Conservation (phyloP, 1,140 invertebrate genomes). For the Sitophilus oryzae region DNA sequence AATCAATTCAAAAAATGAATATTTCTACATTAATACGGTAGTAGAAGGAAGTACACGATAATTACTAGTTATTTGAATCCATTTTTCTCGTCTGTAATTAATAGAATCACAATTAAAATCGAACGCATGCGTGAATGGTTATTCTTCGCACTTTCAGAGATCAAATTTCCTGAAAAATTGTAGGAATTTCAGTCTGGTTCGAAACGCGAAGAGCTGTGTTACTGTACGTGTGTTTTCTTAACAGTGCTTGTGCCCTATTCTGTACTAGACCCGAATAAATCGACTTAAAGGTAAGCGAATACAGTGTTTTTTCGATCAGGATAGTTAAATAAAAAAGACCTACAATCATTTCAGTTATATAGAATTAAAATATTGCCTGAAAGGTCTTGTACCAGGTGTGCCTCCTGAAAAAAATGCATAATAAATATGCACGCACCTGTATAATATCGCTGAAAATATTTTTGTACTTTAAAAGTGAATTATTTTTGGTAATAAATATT, state of each 20-base stretch:
- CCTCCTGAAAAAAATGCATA: no score
- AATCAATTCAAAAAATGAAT: no score
- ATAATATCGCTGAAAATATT: no score
- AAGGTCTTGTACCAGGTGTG: no score
- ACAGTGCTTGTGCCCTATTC: slow-evolving; percentile 17
- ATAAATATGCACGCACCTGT: no score
- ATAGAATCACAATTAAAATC: no score
- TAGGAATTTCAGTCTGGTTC: slow-evolving; percentile 18
- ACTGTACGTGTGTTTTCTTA: slow-evolving; percentile 7
- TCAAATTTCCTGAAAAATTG: slow-evolving; percentile 24
- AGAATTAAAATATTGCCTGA: background rate
- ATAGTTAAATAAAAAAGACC: background rate
- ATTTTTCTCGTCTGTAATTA: no score
- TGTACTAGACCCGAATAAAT: slow-evolving; percentile 9
- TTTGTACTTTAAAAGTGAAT: no score
- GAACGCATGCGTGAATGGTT: slow-evolving; percentile 17
- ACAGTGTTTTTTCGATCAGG: background rate
- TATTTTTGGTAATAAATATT: no score
- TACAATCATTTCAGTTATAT: background rate
- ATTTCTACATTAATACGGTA: no score
- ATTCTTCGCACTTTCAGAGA: slow-evolving; percentile 15
- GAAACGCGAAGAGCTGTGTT: slow-evolving; percentile 3
- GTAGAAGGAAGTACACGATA: no score
- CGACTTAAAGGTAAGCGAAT: slow-evolving; percentile 18
- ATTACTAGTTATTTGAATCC: no score